phyloP scores from a whole-genome alignment of 2,888 invertebrate species.

The Nasonia oneida region DNA sequence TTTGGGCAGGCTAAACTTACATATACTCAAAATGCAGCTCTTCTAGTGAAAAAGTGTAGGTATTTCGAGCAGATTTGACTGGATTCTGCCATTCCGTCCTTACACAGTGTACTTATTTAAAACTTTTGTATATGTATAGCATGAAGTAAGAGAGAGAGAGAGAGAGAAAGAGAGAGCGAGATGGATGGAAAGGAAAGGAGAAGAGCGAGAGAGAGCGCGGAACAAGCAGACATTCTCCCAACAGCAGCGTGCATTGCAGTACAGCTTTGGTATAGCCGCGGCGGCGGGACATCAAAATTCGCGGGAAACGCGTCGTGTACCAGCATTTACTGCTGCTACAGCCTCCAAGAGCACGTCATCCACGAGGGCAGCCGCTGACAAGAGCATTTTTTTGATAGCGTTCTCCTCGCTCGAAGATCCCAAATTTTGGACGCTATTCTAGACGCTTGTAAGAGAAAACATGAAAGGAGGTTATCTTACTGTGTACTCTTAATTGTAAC shows the following conservation, averaged over 20 bases:
- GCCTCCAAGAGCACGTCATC: constrained; percentile 30
- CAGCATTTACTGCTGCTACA: constrained; percentile 44
- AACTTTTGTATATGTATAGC: background rate
- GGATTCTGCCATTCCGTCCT: background rate
- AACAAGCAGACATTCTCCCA: background rate
- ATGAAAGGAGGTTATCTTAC: constrained; percentile 1
- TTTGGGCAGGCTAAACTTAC: too few relatives aligned
- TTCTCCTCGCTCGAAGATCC: background rate
- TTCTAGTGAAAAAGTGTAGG: too few relatives aligned
- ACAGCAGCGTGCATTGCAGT: background rate
- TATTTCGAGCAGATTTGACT: too few relatives aligned
- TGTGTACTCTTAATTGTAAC: background rate
- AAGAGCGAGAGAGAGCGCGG: constrained; percentile 17
- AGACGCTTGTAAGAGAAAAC: background rate
- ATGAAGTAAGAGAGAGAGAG: background rate
- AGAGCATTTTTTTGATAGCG: background rate
- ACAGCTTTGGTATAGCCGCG: background rate
- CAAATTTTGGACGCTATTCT: background rate
- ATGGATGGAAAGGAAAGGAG: background rate
- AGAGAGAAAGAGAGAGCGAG: background rate
- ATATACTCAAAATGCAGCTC: too few relatives aligned
- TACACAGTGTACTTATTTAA: too few relatives aligned
- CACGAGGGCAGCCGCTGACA: background rate
- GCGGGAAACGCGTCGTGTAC: constrained; percentile 73
- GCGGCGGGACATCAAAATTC: constrained; percentile 68